Evolutionary conservation across 2,113 vertebrate species (phyloP), one percentile per base, ranked within the genome.

Genomic region (Silurus asotus): DNA sequence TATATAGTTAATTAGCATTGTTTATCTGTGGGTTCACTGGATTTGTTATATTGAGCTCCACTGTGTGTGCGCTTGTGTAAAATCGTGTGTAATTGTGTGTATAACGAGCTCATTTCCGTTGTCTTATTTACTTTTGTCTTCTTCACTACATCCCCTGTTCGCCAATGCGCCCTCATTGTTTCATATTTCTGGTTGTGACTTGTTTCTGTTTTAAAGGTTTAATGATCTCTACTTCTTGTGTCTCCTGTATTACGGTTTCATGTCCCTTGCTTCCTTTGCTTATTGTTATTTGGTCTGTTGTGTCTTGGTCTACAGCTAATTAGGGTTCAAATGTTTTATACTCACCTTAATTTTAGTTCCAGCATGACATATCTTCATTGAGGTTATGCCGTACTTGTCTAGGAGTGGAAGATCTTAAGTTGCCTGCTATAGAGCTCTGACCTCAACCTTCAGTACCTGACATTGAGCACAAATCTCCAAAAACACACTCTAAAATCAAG

Each of bases 61-160:
- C 20, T 51, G 67, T 70, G 13, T 45, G 9, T 76, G 74, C 49
- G 53, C 0, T 25, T 3, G 1, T 37, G 37, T 37, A 37, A 37
- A 37, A 37, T 37, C 37, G 74, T n/a, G 10, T 75, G 74, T 23
- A 20, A 28, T 77, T 56, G 23, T 9, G 45, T 72, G 51, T 28
- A 77, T 75, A 75, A 75, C 55, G n/a, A 78, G 55, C 14, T 37
- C 7, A 58, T 8, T 19, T 56, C 7, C 5, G 3, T 56, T 17
- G n/a, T 56, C 75, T 76, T 75, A 10, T 76, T 77, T 77, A 55
- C 74, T 14, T 76, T 76, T 76, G 48, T 37, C 37, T 37, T 37
- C 37, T 72, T 48, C 23, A 72, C 70, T 74, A 45, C 28, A 70
- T 17, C 15, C 67, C 11, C 9, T 15, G 5, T 53, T 55, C 25